phyloP scores from a whole-genome alignment of 2,797 vertebrate species.

The Chelidonichthys spinosus region DNA sequence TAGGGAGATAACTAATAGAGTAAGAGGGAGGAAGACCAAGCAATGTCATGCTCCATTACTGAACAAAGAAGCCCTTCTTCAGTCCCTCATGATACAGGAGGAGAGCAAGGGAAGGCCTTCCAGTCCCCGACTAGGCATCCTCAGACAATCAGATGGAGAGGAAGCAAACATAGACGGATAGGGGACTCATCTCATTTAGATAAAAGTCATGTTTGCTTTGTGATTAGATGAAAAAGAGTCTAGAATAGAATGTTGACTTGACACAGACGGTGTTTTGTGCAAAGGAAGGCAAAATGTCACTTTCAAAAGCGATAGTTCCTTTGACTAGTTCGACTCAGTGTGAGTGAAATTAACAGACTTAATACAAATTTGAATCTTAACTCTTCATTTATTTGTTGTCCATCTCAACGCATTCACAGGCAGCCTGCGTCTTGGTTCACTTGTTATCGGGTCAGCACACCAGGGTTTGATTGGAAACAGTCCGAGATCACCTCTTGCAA shows the following conservation, averaged over 20 bases:
- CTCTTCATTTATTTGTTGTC: neutral
- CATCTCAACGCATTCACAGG: neutral
- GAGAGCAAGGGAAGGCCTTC: constrained; percentile 9
- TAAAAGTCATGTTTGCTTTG: neutral
- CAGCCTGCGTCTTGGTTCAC: neutral
- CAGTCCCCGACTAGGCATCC: constrained; percentile 24
- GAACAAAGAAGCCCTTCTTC: constrained; percentile 58
- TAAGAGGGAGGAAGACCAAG: constrained; percentile 36
- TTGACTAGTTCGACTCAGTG: too few species aligned
- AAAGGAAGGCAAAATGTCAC: neutral
- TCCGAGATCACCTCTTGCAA: neutral
- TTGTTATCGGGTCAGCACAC: neutral
- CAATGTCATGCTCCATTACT: constrained; percentile 9
- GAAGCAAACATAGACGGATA: neutral
- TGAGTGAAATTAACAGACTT: too few species aligned
- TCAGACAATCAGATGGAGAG: constrained; percentile 31
- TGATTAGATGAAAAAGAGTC: neutral
- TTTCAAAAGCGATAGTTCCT: too few species aligned
- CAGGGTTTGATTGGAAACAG: neutral
- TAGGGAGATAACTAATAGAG: constrained; percentile 31
- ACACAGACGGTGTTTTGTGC: neutral
- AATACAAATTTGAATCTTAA: too few species aligned
- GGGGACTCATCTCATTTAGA: neutral
- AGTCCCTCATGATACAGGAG: constrained; percentile 15
- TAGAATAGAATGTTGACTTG: neutral